Percentiles rank a stretch among this genome's conserved stretches.
phyloP scores from a whole-genome alignment of 2,888 invertebrate genomes.

The Ypsolopha scabrella region DNA sequence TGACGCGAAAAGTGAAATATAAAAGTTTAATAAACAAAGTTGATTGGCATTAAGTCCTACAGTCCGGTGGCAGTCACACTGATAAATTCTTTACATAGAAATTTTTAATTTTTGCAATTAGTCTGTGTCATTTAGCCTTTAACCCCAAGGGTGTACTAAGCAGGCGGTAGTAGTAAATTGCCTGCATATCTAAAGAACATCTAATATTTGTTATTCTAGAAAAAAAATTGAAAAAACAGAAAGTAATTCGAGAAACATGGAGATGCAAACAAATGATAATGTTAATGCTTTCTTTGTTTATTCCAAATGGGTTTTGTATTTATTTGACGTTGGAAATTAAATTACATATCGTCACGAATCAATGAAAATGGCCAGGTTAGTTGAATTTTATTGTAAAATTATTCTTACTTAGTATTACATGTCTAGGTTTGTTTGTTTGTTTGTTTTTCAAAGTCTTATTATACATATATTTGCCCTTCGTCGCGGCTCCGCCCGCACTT shows the following conservation, averaged over 20 bases:
- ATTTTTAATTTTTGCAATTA: constrained; percentile 2
- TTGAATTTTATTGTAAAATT: too few relatives aligned
- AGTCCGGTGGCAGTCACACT: neutral
- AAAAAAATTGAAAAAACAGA: neutral
- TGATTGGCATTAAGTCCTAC: constrained; percentile 2
- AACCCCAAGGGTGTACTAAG: neutral
- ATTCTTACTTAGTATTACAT: too few relatives aligned
- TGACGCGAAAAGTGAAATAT: constrained; percentile 11
- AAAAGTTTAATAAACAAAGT: constrained; percentile 4
- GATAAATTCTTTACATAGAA: neutral
- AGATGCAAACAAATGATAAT: neutral
- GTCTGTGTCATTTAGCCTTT: neutral
- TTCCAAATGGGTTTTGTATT: constrained; percentile 1
- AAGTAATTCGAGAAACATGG: neutral
- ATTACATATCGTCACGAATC: too few relatives aligned
- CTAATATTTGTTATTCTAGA: neutral
- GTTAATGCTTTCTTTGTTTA: neutral
- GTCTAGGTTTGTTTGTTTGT: too few relatives aligned
- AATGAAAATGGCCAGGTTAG: too few relatives aligned
- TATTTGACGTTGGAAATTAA: neutral
- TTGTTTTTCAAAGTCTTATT: too few relatives aligned
- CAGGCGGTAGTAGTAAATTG: neutral
- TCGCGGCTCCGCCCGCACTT: too few relatives aligned
- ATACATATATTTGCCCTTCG: too few relatives aligned
- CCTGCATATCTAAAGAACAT: neutral